Conservation (phyloP, 1,140 invertebrate species). For the Mylabris phalerata region DNA sequence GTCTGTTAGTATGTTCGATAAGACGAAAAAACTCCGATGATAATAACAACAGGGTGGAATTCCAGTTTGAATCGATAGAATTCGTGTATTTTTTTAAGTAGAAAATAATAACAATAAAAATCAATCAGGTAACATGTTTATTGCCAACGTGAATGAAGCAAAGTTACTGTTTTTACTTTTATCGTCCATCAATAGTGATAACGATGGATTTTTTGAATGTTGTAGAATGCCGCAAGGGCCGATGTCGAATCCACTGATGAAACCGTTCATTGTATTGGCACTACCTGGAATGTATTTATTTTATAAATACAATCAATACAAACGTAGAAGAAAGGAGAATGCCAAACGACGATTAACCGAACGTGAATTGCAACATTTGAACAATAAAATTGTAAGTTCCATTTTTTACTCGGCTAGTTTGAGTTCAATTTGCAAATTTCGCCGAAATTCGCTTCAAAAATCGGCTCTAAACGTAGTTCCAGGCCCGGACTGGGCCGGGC, state of each 20-base stretch:
- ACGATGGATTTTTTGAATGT: too few species aligned
- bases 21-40: too few species aligned
- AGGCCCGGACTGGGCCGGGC: too few species aligned
- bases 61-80: too few species aligned
- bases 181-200: too few species aligned
- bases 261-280: constrained; percentile 71
- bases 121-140: too few species aligned
- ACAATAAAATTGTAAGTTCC: constrained; percentile 85
- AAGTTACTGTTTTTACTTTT: too few species aligned
- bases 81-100: too few species aligned
- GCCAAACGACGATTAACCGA: constrained; percentile 73
- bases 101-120: too few species aligned
- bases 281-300: constrained; percentile 83
- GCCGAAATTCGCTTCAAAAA: background rate
- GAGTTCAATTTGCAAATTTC: background rate
- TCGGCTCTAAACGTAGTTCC: background rate
- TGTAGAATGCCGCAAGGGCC: constrained; percentile 52
- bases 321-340: constrained; percentile 73
- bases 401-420: background rate
- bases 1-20: too few species aligned
- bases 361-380: constrained; percentile 74
- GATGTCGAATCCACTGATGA: constrained; percentile 60
- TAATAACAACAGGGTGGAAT: too few species aligned
- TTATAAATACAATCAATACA: constrained; percentile 84
- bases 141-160: too few species aligned